A percentile compares a stretch with the other conserved stretches of the same genome.
These are phyloP conservation scores for Papilio polyxenes DNA, from an alignment of 1,140 invertebrate species.

Conservation along the genomic window DNA sequence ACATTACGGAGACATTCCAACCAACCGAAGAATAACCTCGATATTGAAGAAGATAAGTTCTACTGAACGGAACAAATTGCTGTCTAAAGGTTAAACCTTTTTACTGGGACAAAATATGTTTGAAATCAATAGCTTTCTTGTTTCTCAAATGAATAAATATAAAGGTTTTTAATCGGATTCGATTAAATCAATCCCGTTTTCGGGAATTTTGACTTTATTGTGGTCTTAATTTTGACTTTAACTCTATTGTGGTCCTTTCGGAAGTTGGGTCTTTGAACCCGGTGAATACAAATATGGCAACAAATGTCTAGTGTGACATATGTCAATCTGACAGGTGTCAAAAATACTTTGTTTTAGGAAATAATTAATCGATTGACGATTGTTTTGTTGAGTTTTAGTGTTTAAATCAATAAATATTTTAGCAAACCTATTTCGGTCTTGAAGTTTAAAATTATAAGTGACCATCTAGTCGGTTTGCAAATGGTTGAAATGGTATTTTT, in stretches of 20 bases:
- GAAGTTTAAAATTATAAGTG: slow-evolving; percentile 19
- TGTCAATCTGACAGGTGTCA: slow-evolving; percentile 1
- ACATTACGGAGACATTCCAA: slow-evolving; percentile 89
- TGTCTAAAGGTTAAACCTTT: not conserved
- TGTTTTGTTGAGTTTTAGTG: not conserved
- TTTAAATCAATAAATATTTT: not conserved
- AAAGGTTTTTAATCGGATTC: not conserved
- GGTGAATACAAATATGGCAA: not conserved
- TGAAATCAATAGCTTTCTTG: not conserved
- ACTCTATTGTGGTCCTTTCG: not conserved
- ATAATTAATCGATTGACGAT: not conserved
- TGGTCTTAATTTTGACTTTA: too few species aligned
- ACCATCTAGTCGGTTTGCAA: slow-evolving; percentile 35
- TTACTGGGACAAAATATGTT: not conserved
- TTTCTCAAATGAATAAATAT: not conserved
- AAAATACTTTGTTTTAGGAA: not conserved
- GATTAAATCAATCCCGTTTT: not conserved
- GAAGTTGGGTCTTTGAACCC: not conserved
- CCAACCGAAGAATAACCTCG: slow-evolving; percentile 73
- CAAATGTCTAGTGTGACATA: not conserved
- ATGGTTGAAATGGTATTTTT: slow-evolving; percentile 6
- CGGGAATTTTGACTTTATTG: not conserved
- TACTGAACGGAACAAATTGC: slow-evolving; percentile 57
- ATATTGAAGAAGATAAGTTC: slow-evolving; percentile 78
- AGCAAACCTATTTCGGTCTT: slow-evolving; percentile 17